Evolutionary conservation across 1,140 invertebrate species (phyloP), one percentile per base, ranked within the genome.

Genomic region (Prorops nasuta): DNA sequence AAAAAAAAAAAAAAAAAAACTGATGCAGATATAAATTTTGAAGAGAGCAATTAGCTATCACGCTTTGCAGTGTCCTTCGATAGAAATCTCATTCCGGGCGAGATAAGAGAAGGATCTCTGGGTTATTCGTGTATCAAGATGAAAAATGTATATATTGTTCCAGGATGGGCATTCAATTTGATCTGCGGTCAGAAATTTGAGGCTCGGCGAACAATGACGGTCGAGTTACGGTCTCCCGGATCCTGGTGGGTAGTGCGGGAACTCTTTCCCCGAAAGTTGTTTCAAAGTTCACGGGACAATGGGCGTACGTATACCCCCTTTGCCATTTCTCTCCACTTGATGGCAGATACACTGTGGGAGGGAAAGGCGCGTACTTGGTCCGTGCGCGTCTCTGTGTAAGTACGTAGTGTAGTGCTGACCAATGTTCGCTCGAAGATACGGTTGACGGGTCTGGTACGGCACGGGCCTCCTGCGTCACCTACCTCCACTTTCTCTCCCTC

Each of bases 261-360:
- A 65, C 61, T 60, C 58, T 70, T 67, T 67, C 48, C 46, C 51
- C 48, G 45, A 71, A 74, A 76, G 69, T 74, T 74, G 71, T 65
- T 66, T 52, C 64, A 65, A 74, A 76, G 72, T 74, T 74, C 66
- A 64, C 58, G 66, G 69, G 60, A 76, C 71, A 76, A 74, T 73
- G 62, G 68, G 56, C 60, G 57, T 28, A 19, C 58, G 62, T 70
- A 66, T 70, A 50, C 50, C 24, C 57, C 61, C 47, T 59, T 49
- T 57, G 58, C 54, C 39, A 34, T 38, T 20, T 32, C n/a, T 44
- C 8, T 20, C 44, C 40, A 32, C 17, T 37, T 20, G 46, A 63
- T 54, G 53, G 58, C 43, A 51, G 60, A 60, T 57, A 61, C 51
- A 54, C 34, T 45, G 22, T 34, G 45, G 49, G 53, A 54, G 49